Evolutionary conservation across 2,888 invertebrate genomes (phyloP), one percentile per base, ranked within the genome.

Genomic region (Drosophila colorata): DNA sequence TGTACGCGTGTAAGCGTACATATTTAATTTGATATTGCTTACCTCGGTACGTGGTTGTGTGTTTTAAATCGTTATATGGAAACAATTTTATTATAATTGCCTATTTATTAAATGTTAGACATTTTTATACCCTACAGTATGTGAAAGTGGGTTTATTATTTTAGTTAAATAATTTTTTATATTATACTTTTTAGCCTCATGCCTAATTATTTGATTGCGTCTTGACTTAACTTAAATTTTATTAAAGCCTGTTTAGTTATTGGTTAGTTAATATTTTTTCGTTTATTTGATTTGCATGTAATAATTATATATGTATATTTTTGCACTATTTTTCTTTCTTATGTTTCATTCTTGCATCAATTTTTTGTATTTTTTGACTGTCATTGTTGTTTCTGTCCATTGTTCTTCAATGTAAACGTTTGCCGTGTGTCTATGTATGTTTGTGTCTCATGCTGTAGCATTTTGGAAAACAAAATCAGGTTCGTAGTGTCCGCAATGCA

Each of bases 401-500:
- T 69, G 73, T 73, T 48, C 72, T 56, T 25, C 57, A 33, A 47
- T 71, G 59, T 73, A 53, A 58, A 57, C 64, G 48, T 52, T 60
- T 60, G 51, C 37, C 61, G 59, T 85, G 76, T 69, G 58, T 63
- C 67, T 78, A 58, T 70, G 13, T 58, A 48, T 60, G 18, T 35
- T 35, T 72, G 46, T 64, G 55, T 65, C 53, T 65, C 46, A 47
- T 76, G 65, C 75, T 65, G 90, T 91, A 96, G 96, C 93, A 96
- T 96, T 94, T 94, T 96, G 95, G 96, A 96, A 94, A 96, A 95
- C 94, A 95, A 95, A 94, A 95, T 95, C 93, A 95, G 96, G 96
- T 96, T 94, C 95, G 95, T 93, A 74, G 48, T 57, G 44, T 37
- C 40, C 44, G 11, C 14, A 28, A 49, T 51, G 25, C 38, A 28